These are phyloP conservation scores for Sapayoa aenigma DNA, from an alignment of 2,113 vertebrate genomes.

Conservation along the genomic window DNA sequence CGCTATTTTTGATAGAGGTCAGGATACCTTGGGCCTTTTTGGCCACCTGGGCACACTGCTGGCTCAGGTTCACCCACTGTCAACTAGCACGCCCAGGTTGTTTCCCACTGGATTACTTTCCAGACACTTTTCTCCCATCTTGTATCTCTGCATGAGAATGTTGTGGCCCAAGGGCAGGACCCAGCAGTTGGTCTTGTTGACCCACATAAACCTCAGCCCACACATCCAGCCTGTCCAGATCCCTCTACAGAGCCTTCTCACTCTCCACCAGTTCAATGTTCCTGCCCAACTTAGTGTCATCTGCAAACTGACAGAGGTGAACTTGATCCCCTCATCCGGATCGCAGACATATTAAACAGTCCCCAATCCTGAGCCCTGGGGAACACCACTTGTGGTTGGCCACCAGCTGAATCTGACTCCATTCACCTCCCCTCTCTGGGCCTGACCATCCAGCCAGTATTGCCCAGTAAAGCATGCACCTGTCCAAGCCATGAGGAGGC, in stretches of 20 bases:
- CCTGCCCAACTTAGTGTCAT: background rate
- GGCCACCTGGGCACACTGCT: background rate
- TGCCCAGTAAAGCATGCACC: background rate
- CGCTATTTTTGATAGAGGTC: background rate
- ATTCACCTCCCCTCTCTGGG: background rate
- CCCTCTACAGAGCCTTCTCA: background rate
- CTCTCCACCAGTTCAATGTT: background rate
- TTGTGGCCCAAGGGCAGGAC: background rate
- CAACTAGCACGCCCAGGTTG: rapidly evolving
- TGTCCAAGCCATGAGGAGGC: background rate
- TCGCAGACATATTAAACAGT: background rate
- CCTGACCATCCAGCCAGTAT: background rate
- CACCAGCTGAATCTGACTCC: background rate
- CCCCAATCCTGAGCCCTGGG: background rate
- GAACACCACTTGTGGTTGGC: background rate
- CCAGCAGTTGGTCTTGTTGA: background rate
- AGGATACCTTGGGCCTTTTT: background rate
- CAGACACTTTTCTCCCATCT: background rate
- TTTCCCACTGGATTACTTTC: background rate
- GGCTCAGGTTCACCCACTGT: background rate
- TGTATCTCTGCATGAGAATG: background rate
- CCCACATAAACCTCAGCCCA: background rate
- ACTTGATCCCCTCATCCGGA: background rate
- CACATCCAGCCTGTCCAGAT: background rate
- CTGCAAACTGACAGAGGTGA: background rate